Evolutionary conservation across 2,113 vertebrate genomes (phyloP), one percentile per base, ranked within the genome.

Genomic region (human): DNA sequence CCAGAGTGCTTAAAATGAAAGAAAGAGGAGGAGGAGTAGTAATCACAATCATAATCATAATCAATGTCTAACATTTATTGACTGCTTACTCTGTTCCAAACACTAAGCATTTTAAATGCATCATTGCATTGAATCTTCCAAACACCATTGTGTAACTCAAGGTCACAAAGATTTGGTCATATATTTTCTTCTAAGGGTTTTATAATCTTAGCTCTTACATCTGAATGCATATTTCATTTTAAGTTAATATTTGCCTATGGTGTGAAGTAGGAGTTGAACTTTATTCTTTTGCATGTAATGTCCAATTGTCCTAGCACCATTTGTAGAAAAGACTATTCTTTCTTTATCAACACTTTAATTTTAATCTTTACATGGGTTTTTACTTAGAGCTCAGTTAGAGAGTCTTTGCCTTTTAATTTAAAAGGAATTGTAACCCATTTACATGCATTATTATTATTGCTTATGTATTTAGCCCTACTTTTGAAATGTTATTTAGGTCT

Each of bases 371-470:
- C 2, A 8, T 64, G 59, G 1, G 9, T 40, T 89, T 96, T 79
- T 89, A 52, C 52, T 73, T 95, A 55, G 73, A 64, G 11, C n/a
- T 66, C 43, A 83, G 17, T 94, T 75, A 75, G 48, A 92, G 22
- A 89, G 14, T 79, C 45, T 79, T 92, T 95, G 30, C 16, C 8
- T 89, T 89, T 94, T 76, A 86, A 76, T 86, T 86, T 96, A 43
- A 89, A 82, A 88, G 68, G 8, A 14, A 92, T 9, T 89, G 70
- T 92, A 89, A 40, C 32, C 66, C 4, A 86, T 66, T 85, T 96
- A n/a, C 14, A 78, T 76, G 17, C 13, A 38, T 82, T 93, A 32
- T 82, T 93, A 52, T 64, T 64, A 55, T n/a, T 87, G 40, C 16
- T 38, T 8, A 48, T 66, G 25, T 30, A 81, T 57, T 83, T 94